A percentile compares a stretch with the other conserved stretches of the same genome.
Evolutionary conservation across 2,113 vertebrate genomes (phyloP).

Genomic region (Passer montanus): DNA sequence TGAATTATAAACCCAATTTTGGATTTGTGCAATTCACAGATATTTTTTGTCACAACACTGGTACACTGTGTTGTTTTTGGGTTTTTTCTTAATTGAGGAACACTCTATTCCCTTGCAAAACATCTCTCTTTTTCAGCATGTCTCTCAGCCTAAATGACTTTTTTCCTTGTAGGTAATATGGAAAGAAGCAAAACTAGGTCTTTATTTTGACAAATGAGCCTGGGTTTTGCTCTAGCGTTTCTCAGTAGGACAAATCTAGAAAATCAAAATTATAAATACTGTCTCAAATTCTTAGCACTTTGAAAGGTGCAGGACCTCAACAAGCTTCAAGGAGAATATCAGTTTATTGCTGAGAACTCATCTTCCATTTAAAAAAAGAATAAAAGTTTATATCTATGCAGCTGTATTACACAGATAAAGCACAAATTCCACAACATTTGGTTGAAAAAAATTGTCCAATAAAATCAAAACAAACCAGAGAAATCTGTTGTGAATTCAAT

Average conservation of each 20-base stretch:
- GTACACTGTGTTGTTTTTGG: background rate
- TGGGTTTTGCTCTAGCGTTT: background rate
- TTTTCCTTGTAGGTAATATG: background rate
- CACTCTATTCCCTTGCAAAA: background rate
- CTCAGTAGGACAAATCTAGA: background rate
- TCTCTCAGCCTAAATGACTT: background rate
- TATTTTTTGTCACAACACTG: background rate
- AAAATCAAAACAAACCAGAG: background rate
- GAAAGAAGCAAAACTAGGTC: background rate
- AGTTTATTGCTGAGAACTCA: background rate
- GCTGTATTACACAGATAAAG: background rate
- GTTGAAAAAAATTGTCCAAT: background rate
- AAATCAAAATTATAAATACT: background rate
- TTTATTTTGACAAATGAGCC: background rate
- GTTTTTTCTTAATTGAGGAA: background rate
- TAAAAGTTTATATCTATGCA: background rate
- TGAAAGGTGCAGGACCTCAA: background rate
- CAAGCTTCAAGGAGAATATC: background rate
- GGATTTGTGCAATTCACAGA: background rate
- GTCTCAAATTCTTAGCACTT: background rate
- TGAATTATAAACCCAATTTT: background rate
- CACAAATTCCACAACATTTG: background rate
- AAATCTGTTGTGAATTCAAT: background rate
- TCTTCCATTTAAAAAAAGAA: background rate
- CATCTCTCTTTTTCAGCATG: background rate